phyloP scores from a whole-genome alignment of 2,888 invertebrate species.

The Spatulosminthurus flaviceps region DNA sequence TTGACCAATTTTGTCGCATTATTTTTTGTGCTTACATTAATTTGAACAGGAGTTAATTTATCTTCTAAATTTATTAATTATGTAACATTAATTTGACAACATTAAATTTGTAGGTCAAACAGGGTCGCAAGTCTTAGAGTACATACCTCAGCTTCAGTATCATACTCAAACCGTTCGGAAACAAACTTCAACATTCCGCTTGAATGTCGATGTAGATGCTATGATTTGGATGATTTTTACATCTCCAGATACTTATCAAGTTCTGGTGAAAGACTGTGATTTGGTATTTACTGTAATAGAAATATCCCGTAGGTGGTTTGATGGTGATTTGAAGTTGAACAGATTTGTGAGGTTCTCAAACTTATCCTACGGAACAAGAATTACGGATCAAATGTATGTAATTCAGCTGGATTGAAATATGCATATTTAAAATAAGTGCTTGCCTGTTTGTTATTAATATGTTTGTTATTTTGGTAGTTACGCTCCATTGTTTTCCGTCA shows the following conservation, averaged over 20 bases:
- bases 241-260: conserved; percentile 20
- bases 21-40: too few species aligned
- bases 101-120: conserved; percentile 11
- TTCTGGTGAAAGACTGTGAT: conserved; percentile 49
- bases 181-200: conserved; percentile 30
- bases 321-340: not conserved
- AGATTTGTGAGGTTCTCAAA: conserved; percentile 40
- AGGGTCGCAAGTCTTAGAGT: conserved; percentile 10
- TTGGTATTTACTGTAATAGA: conserved; percentile 40
- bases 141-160: conserved; percentile 30
- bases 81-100: too few species aligned
- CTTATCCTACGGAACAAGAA: conserved; percentile 23
- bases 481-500: conserved; percentile 32
- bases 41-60: too few species aligned
- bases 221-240: conserved; percentile 43
- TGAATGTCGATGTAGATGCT: conserved; percentile 45
- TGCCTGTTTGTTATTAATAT: too few species aligned
- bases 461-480: conserved; percentile 1
- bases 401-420: not conserved
- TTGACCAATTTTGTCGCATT: too few species aligned
- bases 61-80: too few species aligned
- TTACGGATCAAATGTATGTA: conserved; percentile 42
- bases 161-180: conserved; percentile 42
- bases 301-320: conserved; percentile 15
- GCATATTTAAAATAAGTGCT: not conserved